Base-by-base conservation (phyloP, 2,888 invertebrate species). In the Seladonia tumulorum region DNA sequence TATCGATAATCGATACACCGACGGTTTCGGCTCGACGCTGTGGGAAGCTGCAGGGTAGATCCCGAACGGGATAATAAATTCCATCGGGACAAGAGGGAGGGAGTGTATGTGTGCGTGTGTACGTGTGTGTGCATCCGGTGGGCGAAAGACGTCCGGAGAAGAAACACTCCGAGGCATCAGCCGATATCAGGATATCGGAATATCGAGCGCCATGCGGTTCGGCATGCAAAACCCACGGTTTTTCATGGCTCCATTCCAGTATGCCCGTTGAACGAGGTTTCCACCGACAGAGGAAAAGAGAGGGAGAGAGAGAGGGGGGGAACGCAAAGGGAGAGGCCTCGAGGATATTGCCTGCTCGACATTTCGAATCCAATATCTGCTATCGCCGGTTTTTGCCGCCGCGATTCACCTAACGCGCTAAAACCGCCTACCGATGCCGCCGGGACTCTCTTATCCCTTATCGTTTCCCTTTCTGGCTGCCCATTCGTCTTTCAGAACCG, bases 121-220 rank as follows among this genome's bases (percentile, higher is more conserved):
- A 22, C 0, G 22, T 3, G 60, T 25, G 60, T 25, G 83, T 82
- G 82, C 82, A 80, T 76, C 74, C 35, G 49, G 53, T 63, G 77
- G 63, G 77, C 71, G 81, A 73, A 90, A 87, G 90, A 89, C 80
- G 85, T 85, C 79, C 80, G 87, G 82, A 74, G 82, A 85, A 88
- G 90, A 90, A 90, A 90, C 90, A 89, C 86, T 90, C 82, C 71
- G 60, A 25, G 63, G 76, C 71, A 60, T 71, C 80, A 79, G 42
- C 79, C 88, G 89, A 90, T 91, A 90, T 89, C 90, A 88, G 89
- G 88, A 90, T 91, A 91, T 91, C 86, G 89, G 90, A 91, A 91
- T 91, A 91, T 91, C 89, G 91, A 91, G 81, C 89, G 87, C 66
- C 83, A 74, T 53, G 85, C 83, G 87, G 78, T 77, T 81, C 82